Percentiles rank a stretch among this genome's conserved stretches.
These are phyloP conservation scores for Pangasius sanitwongsei DNA, from an alignment of 2,797 vertebrate species.

Conservation along the genomic window DNA sequence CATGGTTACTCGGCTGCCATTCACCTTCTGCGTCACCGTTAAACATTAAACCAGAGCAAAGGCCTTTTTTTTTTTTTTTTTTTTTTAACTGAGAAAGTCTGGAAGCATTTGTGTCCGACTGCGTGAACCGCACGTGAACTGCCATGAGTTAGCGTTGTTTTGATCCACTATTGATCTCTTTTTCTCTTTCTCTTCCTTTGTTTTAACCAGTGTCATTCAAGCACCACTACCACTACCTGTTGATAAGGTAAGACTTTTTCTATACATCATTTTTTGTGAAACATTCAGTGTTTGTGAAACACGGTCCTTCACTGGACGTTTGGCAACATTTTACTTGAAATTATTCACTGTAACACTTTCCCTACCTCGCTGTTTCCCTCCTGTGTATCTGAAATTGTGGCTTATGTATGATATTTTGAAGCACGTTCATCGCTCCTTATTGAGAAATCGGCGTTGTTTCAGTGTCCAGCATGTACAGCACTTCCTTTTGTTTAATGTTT, in stretches of 20 bases:
- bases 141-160: constrained; percentile 11
- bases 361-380: neutral
- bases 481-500: neutral
- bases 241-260: constrained; percentile 89
- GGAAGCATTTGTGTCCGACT: neutral
- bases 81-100: neutral
- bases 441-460: neutral
- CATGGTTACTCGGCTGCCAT: constrained; percentile 20
- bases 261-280: too few relatives aligned
- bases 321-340: neutral
- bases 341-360: neutral
- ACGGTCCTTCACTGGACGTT: neutral
- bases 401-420: neutral
- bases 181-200: constrained; percentile 27
- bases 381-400: neutral
- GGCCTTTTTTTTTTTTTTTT: neutral
- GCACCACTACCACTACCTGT: constrained; percentile 93
- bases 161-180: neutral
- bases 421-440: too few relatives aligned
- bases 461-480: neutral
- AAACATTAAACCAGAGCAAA: constrained; percentile 70
- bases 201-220: constrained; percentile 88
- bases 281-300: neutral
- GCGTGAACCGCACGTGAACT: constrained; percentile 6
- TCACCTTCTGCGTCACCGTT: constrained; percentile 56